phyloP scores from a whole-genome alignment of 2,113 vertebrate species.

The Sialia sialis region DNA sequence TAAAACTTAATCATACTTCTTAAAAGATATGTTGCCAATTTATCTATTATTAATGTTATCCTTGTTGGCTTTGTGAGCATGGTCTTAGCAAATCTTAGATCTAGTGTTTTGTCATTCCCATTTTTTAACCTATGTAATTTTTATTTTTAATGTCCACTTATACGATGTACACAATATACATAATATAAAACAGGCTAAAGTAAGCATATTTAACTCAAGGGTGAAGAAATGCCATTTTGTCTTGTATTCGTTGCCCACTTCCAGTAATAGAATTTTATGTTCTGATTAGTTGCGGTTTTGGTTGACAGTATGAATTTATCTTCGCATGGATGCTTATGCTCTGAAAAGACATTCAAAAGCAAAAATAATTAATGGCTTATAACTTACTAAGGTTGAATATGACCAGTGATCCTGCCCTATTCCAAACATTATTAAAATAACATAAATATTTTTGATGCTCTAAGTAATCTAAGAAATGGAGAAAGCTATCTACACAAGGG shows the following conservation, averaged over 20 bases:
- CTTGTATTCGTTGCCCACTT: background rate
- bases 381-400: accelerated
- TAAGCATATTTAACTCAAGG: background rate
- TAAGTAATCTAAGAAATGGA: background rate
- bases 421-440: background rate
- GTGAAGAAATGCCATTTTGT: background rate
- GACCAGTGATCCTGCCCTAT: background rate
- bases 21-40: background rate
- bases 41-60: background rate
- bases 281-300: background rate
- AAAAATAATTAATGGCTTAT: background rate
- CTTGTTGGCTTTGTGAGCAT: background rate
- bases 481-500: background rate
- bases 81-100: background rate
- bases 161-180: too few relatives aligned
- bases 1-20: background rate
- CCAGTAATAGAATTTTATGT: background rate
- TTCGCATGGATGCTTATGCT: background rate
- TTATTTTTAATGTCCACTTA: background rate
- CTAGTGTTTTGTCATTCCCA: background rate
- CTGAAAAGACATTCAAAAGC: background rate
- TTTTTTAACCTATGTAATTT: background rate
- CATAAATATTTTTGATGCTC: background rate
- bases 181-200: background rate
- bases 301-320: background rate